Evolutionary conservation across 2,888 invertebrate species (phyloP).

Genomic region (Acleris laterana): DNA sequence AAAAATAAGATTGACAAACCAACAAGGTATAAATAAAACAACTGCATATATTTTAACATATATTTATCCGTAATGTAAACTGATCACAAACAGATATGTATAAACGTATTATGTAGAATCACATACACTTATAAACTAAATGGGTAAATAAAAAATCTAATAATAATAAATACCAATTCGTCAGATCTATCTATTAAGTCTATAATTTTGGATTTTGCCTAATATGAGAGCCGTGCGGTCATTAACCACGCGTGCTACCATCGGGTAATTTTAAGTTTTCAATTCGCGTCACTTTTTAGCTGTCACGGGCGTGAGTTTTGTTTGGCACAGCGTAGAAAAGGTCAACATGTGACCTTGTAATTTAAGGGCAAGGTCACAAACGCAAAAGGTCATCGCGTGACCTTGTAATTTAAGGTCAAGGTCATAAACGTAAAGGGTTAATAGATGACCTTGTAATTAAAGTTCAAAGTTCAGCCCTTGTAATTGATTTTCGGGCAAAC

Average conservation of each 20-base stretch:
- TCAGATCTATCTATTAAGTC: conserved; percentile 20
- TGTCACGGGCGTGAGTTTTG: too few species aligned
- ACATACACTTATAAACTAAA: conserved; percentile 31
- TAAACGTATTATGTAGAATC: conserved; percentile 26
- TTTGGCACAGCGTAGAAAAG: too few species aligned
- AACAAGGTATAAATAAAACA: conserved; percentile 4
- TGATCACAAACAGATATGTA: conserved; percentile 35
- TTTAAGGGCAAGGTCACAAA: too few species aligned
- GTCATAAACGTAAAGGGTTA: too few species aligned
- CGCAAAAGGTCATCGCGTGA: too few species aligned
- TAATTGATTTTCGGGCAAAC: too few species aligned
- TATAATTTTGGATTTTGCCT: conserved; percentile 30
- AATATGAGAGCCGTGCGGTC: neutral
- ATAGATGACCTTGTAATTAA: too few species aligned
- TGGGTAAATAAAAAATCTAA: conserved; percentile 31
- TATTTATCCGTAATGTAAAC: conserved; percentile 35
- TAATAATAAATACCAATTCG: conserved; percentile 33
- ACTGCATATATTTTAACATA: conserved; percentile 25
- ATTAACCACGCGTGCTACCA: neutral
- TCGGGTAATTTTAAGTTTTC: too few species aligned
- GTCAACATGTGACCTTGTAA: too few species aligned
- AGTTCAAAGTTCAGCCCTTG: too few species aligned
- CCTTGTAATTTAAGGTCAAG: too few species aligned
- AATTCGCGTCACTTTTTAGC: too few species aligned
- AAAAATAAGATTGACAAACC: neutral